A percentile compares a stretch with the other conserved stretches of the same genome.
These are phyloP conservation scores for Leptodactylus fuscus DNA, from an alignment of 2,113 vertebrate species.

Conservation along the genomic window DNA sequence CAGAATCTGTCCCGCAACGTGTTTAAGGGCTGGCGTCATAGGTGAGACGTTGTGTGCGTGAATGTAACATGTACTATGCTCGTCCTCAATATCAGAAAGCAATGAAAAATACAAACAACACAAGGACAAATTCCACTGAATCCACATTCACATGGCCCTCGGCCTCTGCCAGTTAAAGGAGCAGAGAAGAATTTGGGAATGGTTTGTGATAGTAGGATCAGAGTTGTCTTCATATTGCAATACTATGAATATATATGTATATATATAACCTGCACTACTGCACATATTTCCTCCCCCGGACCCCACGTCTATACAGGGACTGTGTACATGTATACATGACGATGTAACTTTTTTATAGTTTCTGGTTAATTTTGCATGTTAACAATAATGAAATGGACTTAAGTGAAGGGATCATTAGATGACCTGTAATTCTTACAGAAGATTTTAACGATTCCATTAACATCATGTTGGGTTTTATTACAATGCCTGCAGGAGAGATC, in stretches of 20 bases:
- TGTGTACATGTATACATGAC: no score
- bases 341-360: no score
- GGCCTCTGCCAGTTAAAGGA: conserved; percentile 49
- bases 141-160: conserved; percentile 7
- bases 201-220: no score
- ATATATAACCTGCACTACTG: no score
- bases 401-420: no score
- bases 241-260: no score
- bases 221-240: no score
- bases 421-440: no score
- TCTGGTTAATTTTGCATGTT: no score
- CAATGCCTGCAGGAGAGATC: background rate
- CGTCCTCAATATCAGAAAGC: conserved; percentile 29
- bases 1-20: background rate
- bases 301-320: no score
- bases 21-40: background rate
- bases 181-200: background rate
- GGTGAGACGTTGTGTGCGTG: background rate
- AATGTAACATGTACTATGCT: background rate
- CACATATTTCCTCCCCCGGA: no score
- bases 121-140: conserved; percentile 56
- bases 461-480: background rate
- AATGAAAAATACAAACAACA: conserved; percentile 50
- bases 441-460: background rate
- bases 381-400: no score